Evolutionary conservation across 1,140 invertebrate species (phyloP).

Genomic region (Microplitis mediator): DNA sequence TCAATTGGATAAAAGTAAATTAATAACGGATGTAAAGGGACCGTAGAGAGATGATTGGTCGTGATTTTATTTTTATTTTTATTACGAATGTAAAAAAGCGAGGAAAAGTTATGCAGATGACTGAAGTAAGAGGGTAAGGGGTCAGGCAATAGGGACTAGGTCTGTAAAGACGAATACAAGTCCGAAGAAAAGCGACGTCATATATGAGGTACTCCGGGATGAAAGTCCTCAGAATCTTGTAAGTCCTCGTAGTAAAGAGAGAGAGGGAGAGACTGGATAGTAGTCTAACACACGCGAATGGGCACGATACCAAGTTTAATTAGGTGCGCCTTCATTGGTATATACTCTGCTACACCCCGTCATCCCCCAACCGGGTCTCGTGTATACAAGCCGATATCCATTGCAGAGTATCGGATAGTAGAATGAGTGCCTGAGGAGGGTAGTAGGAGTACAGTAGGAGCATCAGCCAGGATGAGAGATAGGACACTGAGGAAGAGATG

Average conservation of each 20-base stretch:
- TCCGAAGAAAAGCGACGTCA: not conserved
- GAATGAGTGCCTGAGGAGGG: slow-evolving; percentile 10
- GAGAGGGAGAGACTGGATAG: not conserved
- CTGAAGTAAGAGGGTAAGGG: too few species aligned
- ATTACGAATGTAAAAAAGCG: too few species aligned
- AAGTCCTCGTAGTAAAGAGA: not conserved
- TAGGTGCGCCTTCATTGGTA: slow-evolving; percentile 37
- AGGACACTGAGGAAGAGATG: slow-evolving; percentile 5
- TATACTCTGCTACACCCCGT: not conserved
- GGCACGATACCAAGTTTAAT: slow-evolving; percentile 45
- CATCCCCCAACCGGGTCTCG: not conserved
- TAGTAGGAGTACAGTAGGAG: not conserved
- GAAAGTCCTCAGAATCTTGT: not conserved
- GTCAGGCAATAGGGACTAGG: too few species aligned
- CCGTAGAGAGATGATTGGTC: too few species aligned
- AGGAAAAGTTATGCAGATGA: too few species aligned
- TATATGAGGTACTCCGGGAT: not conserved
- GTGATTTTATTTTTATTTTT: too few species aligned
- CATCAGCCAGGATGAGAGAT: slow-evolving; percentile 9
- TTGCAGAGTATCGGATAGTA: slow-evolving; percentile 29
- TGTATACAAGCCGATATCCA: slow-evolving; percentile 40
- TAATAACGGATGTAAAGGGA: too few species aligned
- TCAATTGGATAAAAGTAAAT: too few species aligned
- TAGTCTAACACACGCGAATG: slow-evolving; percentile 35
- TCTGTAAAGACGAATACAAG: not conserved